phyloP scores from a whole-genome alignment of 2,888 invertebrate genomes.

The Theretra japonica region DNA sequence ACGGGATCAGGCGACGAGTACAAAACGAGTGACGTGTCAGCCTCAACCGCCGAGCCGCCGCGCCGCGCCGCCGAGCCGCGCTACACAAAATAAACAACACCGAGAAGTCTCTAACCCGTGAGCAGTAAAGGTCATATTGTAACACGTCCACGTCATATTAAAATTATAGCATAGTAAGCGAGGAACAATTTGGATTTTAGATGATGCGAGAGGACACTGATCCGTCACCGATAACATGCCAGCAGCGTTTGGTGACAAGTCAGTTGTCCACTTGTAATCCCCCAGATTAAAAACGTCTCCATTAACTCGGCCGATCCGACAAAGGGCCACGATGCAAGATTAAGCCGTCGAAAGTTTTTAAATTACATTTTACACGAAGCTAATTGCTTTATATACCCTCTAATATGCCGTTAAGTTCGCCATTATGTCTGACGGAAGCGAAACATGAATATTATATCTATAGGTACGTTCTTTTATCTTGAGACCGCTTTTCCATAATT shows the following conservation, averaged over 20 bases:
- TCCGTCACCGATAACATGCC: slow-evolving; percentile 81
- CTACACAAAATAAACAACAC: slow-evolving; percentile 13
- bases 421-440: slow-evolving; percentile 58
- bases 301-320: slow-evolving; percentile 53
- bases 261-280: slow-evolving; percentile 76
- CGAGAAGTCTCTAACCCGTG: background rate
- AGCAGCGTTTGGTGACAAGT: slow-evolving; percentile 78
- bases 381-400: slow-evolving; percentile 56
- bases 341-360: slow-evolving; percentile 47
- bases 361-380: slow-evolving; percentile 47
- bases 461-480: slow-evolving; percentile 64
- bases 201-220: slow-evolving; percentile 77
- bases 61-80: slow-evolving; percentile 36
- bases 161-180: slow-evolving; percentile 59
- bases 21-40: slow-evolving; percentile 75
- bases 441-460: slow-evolving; percentile 66
- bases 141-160: background rate
- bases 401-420: slow-evolving; percentile 62
- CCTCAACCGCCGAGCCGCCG: slow-evolving; percentile 52
- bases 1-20: slow-evolving; percentile 77
- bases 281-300: slow-evolving; percentile 63
- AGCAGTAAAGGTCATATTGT: slow-evolving; percentile 50
- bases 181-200: slow-evolving; percentile 76
- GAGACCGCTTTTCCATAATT: slow-evolving; percentile 63
- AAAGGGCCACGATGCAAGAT: slow-evolving; percentile 27